phyloP scores from a whole-genome alignment of 2,797 vertebrate species.

The Sebastes ruberrimus region DNA sequence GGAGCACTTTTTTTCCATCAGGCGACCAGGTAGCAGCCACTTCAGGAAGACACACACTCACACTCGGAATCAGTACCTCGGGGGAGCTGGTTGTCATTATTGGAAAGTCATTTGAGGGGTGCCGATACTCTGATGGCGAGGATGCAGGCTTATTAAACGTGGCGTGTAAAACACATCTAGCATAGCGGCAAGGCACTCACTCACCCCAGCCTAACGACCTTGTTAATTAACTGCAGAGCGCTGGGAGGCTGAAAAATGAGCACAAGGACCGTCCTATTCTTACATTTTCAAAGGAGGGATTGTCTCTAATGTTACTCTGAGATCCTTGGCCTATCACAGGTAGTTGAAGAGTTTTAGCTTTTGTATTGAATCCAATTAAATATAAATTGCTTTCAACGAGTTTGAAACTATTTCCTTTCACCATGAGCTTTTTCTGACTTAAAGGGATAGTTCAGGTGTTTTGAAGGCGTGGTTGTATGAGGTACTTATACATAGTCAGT shows the following conservation, averaged over 20 bases:
- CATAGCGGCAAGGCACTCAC: conserved; percentile 28
- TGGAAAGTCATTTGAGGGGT: conserved; percentile 72
- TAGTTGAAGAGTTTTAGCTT: background rate
- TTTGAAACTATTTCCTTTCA: background rate
- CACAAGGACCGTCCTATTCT: conserved; percentile 50
- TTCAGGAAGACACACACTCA: conserved; percentile 19
- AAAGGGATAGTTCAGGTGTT: too few species aligned
- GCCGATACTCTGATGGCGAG: conserved; percentile 54
- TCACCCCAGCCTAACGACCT: conserved; percentile 57
- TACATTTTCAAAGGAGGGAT: conserved; percentile 48
- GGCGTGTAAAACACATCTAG: conserved; percentile 56
- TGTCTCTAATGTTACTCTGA: conserved; percentile 24
- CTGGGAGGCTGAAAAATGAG: conserved; percentile 55
- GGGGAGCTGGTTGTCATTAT: conserved; percentile 68
- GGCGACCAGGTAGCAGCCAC: conserved; percentile 25
- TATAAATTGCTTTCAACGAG: background rate
- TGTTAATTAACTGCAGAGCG: conserved; percentile 63
- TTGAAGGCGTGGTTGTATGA: too few species aligned
- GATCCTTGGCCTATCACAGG: background rate
- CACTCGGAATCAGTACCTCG: conserved; percentile 16
- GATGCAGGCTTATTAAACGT: conserved; percentile 68
- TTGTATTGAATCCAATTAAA: conserved; percentile 1
- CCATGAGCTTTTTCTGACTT: background rate
- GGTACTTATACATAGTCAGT: too few species aligned
- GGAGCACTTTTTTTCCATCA: conserved; percentile 27